Evolutionary conservation across 2,113 vertebrate genomes (phyloP).

Genomic region (Apteryx mantelli): DNA sequence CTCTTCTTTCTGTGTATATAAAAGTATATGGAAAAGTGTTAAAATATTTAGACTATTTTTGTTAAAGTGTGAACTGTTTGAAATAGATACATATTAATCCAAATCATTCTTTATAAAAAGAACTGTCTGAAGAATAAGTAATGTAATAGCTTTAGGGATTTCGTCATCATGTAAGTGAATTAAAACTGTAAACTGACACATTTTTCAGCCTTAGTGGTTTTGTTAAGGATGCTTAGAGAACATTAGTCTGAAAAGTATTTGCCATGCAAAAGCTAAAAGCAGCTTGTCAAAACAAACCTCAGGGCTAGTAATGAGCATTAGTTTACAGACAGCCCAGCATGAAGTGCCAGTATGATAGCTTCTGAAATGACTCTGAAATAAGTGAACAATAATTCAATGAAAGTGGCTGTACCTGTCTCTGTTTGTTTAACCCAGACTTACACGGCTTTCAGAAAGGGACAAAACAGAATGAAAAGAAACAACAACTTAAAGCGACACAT

Average conservation of each 20-base stretch:
- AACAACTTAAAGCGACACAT: slow-evolving; percentile 37
- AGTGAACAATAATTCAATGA: slow-evolving; percentile 16
- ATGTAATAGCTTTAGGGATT: slow-evolving; percentile 50
- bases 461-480: slow-evolving; percentile 75
- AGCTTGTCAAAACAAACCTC: slow-evolving; percentile 62
- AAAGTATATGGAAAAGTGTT: neutral
- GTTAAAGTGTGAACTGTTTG: slow-evolving; percentile 55
- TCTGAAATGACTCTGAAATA: slow-evolving; percentile 30
- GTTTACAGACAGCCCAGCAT: slow-evolving; percentile 66
- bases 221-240: slow-evolving; percentile 54
- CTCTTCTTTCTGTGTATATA: neutral
- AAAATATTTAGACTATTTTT: slow-evolving; percentile 67
- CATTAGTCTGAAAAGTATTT: slow-evolving; percentile 57
- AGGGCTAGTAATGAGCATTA: slow-evolving; percentile 56
- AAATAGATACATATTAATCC: slow-evolving; percentile 56
- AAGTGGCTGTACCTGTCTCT: slow-evolving; percentile 87
- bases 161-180: slow-evolving; percentile 51
- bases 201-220: slow-evolving; percentile 43
- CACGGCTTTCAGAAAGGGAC: slow-evolving; percentile 81
- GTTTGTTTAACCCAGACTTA: slow-evolving; percentile 85
- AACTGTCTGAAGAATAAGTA: slow-evolving; percentile 53
- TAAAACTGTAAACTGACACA: slow-evolving; percentile 65
- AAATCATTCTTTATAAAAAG: slow-evolving; percentile 54
- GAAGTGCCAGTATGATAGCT: slow-evolving; percentile 20
- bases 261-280: slow-evolving; percentile 76